phyloP scores from a whole-genome alignment of 2,113 vertebrate genomes.

The Vidua macroura region DNA sequence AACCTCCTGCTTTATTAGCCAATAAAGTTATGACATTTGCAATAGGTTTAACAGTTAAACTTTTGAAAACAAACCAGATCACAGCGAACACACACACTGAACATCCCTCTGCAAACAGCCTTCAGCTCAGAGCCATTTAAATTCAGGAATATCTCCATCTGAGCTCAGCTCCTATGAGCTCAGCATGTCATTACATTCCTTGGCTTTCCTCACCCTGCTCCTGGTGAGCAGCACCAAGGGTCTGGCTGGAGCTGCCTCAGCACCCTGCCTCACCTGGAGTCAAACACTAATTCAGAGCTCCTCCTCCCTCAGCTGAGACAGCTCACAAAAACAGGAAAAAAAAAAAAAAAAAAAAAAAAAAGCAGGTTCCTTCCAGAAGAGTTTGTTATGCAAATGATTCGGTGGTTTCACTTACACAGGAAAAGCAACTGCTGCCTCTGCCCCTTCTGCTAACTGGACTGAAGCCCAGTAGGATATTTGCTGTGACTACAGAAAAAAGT shows the following conservation, averaged over 20 bases:
- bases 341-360: too few relatives aligned
- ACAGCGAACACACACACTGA: neutral
- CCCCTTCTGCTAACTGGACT: neutral
- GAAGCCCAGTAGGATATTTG: neutral
- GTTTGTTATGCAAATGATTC: conserved; percentile 49
- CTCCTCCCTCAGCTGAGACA: neutral
- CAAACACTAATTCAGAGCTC: neutral
- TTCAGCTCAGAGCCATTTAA: neutral
- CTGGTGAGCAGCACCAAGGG: neutral
- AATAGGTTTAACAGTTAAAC: conserved; percentile 30
- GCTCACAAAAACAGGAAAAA: neutral
- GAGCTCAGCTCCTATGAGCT: neutral
- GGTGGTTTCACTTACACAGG: conserved; percentile 35
- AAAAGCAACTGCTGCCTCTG: conserved; percentile 1
- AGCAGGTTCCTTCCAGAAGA: neutral
- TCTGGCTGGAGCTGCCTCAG: neutral
- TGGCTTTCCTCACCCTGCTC: neutral
- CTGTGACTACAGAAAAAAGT: neutral
- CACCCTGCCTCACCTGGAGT: neutral
- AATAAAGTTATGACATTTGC: conserved; percentile 37
- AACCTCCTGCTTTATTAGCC: conserved; percentile 24
- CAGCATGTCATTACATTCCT: neutral
- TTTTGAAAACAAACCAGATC: neutral
- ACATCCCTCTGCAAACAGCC: neutral
- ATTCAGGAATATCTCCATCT: neutral